Evolutionary conservation across 2,113 vertebrate species (phyloP).

Genomic region (Geothlypis trichas): DNA sequence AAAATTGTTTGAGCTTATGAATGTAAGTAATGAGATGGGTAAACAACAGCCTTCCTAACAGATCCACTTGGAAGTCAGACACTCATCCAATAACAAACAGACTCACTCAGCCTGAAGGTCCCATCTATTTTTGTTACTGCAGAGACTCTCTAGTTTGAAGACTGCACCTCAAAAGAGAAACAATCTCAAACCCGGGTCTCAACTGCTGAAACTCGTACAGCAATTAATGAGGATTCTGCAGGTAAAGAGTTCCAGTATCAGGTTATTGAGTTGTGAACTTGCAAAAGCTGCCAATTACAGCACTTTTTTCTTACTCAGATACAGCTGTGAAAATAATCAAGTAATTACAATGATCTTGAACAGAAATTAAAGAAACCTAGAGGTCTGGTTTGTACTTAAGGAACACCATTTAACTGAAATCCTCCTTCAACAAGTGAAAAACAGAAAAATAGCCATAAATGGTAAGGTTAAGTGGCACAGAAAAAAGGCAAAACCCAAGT

Average conservation of each 20-base stretch:
- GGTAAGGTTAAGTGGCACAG: not conserved
- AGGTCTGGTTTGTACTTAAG: not conserved
- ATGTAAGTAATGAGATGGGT: not conserved
- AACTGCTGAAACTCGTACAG: not conserved
- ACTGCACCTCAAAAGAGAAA: not conserved
- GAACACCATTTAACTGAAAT: not conserved
- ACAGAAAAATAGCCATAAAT: not conserved
- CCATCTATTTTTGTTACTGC: not conserved
- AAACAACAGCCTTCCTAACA: not conserved
- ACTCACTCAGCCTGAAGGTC: not conserved
- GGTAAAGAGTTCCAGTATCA: constrained; percentile 32
- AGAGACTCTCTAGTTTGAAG: not conserved
- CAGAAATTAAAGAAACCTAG: constrained; percentile 23
- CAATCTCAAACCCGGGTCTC: constrained; percentile 1
- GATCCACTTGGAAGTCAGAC: not conserved
- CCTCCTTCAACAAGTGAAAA: not conserved
- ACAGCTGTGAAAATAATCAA: constrained; percentile 61
- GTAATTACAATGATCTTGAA: constrained; percentile 23
- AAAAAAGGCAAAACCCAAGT: not conserved
- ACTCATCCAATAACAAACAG: not conserved
- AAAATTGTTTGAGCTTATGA: not conserved
- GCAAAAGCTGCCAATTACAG: constrained; percentile 24
- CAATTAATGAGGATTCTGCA: constrained; percentile 38
- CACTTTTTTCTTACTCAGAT: constrained; percentile 30
- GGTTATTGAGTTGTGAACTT: constrained; percentile 36